Base-by-base conservation (phyloP, 2,797 vertebrate genomes). In the Steatocranus sp. region DNA sequence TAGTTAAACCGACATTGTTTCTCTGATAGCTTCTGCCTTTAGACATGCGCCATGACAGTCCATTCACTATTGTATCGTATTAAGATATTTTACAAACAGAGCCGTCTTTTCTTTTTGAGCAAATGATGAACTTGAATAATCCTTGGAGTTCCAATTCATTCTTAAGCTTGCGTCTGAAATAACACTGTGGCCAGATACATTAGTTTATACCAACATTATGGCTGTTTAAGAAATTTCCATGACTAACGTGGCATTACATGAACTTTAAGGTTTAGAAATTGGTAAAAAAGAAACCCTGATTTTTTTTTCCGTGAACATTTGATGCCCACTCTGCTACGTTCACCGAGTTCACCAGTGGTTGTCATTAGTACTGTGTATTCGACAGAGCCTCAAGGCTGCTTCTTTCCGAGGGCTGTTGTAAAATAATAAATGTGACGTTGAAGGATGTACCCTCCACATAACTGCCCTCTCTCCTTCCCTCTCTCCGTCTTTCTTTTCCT, bases 341-440 rank as follows among this genome's bases (percentile, higher is more conserved):
- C 89, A 36, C 38, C 23, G 61, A 43, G 73, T 78, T 89, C 89
- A 88, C 81, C 84, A 80, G 87, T 25, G 80, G 76, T 90, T 80
- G 89, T 90, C 86, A 87, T 91, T 90, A 88, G 88, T 49, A 70
- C 77, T 49, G 84, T 83, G 75, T 85, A 80, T 86, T 86, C 38
- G 20, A 82, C 75, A 76, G 75, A 89, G 90, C 82, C 87, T 86
- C 80, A 81, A 91, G 86, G 87, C 91, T 61, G 75, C 80, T 79
- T 81, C 83, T 92, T 92, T 83, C 82, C 83, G 88, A 84, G 81
- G 83, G 80, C 91, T 87, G 92, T 86, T 92, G 87, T 88, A 90
- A 94, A 93, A 94, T 93, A 94, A 93, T 94, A 92, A 94, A 93
- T 83, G 89, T 90, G 90, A 93, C 78, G 90, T 91, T 94, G 92